Base-by-base conservation (phyloP, 2,113 vertebrate species). In the Oplegnathus fasciatus region DNA sequence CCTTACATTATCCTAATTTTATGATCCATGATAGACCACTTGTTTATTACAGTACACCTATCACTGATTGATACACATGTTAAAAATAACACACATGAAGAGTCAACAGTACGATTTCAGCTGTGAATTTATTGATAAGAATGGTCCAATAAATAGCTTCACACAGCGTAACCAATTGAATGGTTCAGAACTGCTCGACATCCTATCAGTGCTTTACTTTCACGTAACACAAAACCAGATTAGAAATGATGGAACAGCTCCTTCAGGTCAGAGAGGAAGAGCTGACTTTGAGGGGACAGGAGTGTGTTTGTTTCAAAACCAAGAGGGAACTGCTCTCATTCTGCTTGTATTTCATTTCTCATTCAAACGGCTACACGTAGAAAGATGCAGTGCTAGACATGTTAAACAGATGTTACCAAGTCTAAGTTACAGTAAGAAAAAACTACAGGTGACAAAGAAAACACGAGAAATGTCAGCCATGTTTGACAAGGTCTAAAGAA, bases 101-200 rank as follows among this genome's bases (percentile, higher is more conserved):
- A 74, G 3, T 24, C 54, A 69, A 66, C 54, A 54, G 52, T 37
- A 10, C 9, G 17, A 87, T 82, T 75, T 85, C 62, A 91, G 91
- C 90, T 91, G 93, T 92, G 86, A 86, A 87, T 95, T 94, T 92
- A 94, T 91, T 92, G 88, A 88, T 84, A 81, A 94, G 90, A 94
- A 91, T 91, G 94, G 89, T 91, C 91, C 94, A 94, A 96, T 96
- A 96, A 96, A 96, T 96, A 95, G 86, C 85, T 92, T 89, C 84
- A 88, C 86, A 87, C 74, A 93, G 88, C 67, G 2, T 68, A 73
- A 88, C 72, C 61, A 84, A 76, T n/a, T 66, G 79, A 52, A 72
- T 74, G 82, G 30, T 86, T 87, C 85, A 77, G 80, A 90, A 81
- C 87, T 78, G 84, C 81, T 86, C 71, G 7, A 72, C 70, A 86